Conservation (phyloP, 2,797 vertebrate genomes). For the Chaunax sp. region DNA sequence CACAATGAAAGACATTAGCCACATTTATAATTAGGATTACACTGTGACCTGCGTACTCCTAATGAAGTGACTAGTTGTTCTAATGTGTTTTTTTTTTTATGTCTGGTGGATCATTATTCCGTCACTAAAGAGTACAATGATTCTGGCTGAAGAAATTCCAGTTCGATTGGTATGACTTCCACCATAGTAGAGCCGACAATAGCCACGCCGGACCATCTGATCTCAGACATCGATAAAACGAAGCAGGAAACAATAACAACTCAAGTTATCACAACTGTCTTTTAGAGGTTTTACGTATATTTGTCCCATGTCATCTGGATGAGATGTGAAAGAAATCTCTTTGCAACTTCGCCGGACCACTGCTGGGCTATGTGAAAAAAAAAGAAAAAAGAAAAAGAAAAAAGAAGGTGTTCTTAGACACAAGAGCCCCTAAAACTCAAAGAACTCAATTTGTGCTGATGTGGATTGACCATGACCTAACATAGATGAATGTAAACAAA, state of each 20-base stretch:
- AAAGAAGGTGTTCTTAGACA: too few relatives aligned
- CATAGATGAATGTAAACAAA: too few relatives aligned
- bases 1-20: not conserved
- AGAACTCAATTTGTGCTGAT: too few relatives aligned
- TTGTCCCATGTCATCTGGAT: not conserved
- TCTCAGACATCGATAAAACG: not conserved
- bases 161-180: not conserved
- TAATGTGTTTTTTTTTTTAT: not conserved
- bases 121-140: not conserved
- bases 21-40: not conserved
- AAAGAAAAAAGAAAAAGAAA: too few relatives aligned
- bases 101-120: not conserved
- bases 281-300: not conserved
- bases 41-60: not conserved
- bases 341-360: not conserved
- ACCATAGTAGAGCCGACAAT: not conserved
- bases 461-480: too few relatives aligned
- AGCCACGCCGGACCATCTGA: not conserved
- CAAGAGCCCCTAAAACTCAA: too few relatives aligned
- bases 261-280: not conserved
- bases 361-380: too few relatives aligned
- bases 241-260: not conserved
- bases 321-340: not conserved
- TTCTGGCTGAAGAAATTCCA: not conserved
- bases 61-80: not conserved